Evolutionary conservation across 2,888 invertebrate genomes (phyloP), one percentile per base, ranked within the genome.

Genomic region (Holacanthella duospinosa): DNA sequence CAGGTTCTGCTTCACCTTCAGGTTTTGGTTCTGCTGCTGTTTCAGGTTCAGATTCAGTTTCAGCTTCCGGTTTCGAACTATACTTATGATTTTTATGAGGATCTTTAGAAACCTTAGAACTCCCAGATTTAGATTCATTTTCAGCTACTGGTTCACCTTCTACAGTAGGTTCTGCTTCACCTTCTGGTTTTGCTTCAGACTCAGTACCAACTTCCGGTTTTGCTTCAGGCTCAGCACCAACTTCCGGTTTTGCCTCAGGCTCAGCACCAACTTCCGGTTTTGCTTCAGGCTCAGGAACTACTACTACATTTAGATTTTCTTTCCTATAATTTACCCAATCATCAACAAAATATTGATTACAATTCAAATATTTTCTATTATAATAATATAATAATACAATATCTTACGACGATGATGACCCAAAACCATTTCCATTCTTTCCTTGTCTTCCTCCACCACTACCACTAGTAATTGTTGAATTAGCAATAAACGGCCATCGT

Each of bases 221-320:
- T 6, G 43, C 43, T 60, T 66, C 64, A 0, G 76, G 73, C 66
- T 78, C 77, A 0, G 80, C 74, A 69, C 78, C 72, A 27, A 79
- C 76, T 70, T 77, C 77, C 0, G 79, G 77, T 68, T 77, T 75
- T 0, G 77, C 74, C 29, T 68, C 64, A 27, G 67, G 29, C 44
- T 56, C 24, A 25, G 61, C 25, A 2, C 63, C 59, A 26, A 71
- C 55, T 64, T 74, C 66, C 54, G 67, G 6, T 54, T 54, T 48
- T 43, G 67, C 27, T 58, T 64, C 62, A 1, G 64, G 58, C 43
- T 60, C 65, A 25, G 67, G 29, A 25, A 63, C 59, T 4, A 63
- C 28, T 2, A 66, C 58, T 59, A 77, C 78, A 4, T 79, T 76
- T 72, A 79, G 75, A 57, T 76, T 74, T 70, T 82, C 79, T n/a